Conservation (phyloP, 2,797 vertebrate species). For the Lateolabrax maculatus region DNA sequence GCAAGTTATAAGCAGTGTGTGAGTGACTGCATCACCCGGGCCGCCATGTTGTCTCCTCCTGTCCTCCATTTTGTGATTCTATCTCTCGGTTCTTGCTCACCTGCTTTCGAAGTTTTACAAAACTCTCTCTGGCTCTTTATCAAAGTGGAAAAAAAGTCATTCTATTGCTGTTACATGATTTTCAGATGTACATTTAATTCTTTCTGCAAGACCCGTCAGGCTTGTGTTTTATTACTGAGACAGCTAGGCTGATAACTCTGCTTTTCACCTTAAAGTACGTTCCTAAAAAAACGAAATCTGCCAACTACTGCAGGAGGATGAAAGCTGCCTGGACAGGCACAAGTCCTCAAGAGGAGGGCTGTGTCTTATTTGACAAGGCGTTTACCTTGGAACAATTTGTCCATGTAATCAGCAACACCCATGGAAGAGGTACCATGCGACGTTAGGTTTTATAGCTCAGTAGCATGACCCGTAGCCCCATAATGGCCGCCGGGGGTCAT, state of each 20-base stretch:
- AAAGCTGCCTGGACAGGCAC: constrained; percentile 22
- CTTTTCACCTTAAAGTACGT: constrained; percentile 18
- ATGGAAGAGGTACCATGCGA: constrained; percentile 18
- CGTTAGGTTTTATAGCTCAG: constrained; percentile 61
- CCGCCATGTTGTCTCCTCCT: constrained; percentile 85
- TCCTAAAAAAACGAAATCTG: constrained; percentile 6
- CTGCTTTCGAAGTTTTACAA: constrained; percentile 43
- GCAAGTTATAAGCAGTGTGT: constrained; percentile 39
- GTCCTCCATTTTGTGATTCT: constrained; percentile 89
- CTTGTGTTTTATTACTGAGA: constrained; percentile 19
- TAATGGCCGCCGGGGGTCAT: constrained; percentile 82
- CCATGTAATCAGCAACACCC: constrained; percentile 49
- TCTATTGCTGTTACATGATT: not conserved
- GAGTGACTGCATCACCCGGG: constrained; percentile 61
- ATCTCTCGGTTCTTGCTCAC: constrained; percentile 61
- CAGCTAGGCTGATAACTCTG: not conserved
- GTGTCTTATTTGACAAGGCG: constrained; percentile 43
- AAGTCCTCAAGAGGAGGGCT: constrained; percentile 16
- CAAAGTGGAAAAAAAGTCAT: not conserved
- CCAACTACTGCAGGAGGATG: not conserved
- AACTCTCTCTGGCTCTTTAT: constrained; percentile 7
- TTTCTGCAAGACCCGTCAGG: not conserved
- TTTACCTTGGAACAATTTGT: constrained; percentile 62
- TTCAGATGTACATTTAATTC: not conserved
- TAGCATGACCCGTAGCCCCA: constrained; percentile 69